phyloP scores from a whole-genome alignment of 2,797 vertebrate species.

The Pseudochromis fuscus region DNA sequence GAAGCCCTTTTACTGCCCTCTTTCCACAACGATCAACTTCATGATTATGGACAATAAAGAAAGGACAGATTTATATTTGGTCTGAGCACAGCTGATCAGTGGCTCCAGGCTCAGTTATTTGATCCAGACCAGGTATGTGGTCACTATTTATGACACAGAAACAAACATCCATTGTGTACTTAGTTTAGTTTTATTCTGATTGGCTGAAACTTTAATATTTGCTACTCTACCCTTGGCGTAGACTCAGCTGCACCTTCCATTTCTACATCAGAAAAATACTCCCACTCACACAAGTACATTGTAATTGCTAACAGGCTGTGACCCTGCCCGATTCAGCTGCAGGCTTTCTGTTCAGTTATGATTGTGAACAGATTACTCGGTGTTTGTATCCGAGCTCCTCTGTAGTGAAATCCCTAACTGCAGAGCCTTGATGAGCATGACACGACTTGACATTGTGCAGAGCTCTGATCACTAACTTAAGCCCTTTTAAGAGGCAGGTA shows the following conservation, averaged over 20 bases:
- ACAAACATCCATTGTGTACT: constrained; percentile 61
- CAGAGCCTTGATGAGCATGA: constrained; percentile 34
- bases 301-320: constrained; percentile 50
- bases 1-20: constrained; percentile 59
- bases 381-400: constrained; percentile 22
- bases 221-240: neutral
- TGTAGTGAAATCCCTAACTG: constrained; percentile 25
- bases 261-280: constrained; percentile 6
- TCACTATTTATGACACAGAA: constrained; percentile 56
- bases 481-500: constrained; percentile 3
- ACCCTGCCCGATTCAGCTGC: constrained; percentile 33
- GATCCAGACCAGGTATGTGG: constrained; percentile 54
- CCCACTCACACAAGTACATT: constrained; percentile 1
- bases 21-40: constrained; percentile 61
- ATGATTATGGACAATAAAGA: constrained; percentile 69
- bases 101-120: constrained; percentile 43
- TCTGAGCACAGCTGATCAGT: constrained; percentile 47
- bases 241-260: constrained; percentile 8
- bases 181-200: no score
- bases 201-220: neutral
- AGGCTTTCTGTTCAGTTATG: constrained; percentile 21
- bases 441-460: constrained; percentile 32
- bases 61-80: constrained; percentile 68
- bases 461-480: constrained; percentile 26
- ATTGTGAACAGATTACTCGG: constrained; percentile 56